Evolutionary conservation across 2,113 vertebrate species (phyloP).

Genomic region (Triplophysa siluroides): DNA sequence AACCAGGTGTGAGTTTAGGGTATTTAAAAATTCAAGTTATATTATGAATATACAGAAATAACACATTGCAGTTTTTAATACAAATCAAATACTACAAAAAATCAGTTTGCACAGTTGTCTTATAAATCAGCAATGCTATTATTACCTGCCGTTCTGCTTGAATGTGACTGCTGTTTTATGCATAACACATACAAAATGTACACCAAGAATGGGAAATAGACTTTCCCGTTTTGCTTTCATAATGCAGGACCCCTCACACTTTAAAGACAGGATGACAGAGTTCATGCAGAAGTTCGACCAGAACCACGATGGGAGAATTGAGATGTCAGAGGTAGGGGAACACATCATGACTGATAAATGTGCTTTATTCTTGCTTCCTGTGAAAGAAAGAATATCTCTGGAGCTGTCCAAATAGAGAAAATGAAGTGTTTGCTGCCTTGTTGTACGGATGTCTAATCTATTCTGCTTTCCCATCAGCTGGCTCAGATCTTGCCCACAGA

Average conservation of each 20-base stretch:
- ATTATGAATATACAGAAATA: too few relatives aligned
- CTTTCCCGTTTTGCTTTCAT: slow-evolving; percentile 23
- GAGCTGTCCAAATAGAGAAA: not conserved
- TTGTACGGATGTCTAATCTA: slow-evolving; percentile 52
- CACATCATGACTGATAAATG: not conserved
- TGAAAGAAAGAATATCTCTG: not conserved
- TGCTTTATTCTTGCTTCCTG: not conserved
- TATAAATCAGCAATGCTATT: slow-evolving; percentile 10
- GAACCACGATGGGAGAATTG: slow-evolving; percentile 93
- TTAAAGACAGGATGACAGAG: slow-evolving; percentile 93
- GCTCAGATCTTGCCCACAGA: slow-evolving; percentile 98
- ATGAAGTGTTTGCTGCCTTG: not conserved
- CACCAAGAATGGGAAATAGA: not conserved
- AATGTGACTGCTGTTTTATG: not conserved
- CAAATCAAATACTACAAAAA: not conserved
- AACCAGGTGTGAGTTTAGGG: not conserved
- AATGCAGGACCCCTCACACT: slow-evolving; percentile 79
- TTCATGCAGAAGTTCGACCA: slow-evolving; percentile 98
- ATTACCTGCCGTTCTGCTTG: not conserved
- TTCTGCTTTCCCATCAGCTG: slow-evolving; percentile 74
- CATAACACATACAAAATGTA: not conserved
- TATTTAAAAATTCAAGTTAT: too few relatives aligned
- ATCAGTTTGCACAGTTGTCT: too few relatives aligned
- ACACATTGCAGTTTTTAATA: not conserved
- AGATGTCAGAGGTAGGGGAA: slow-evolving; percentile 93